Evolutionary conservation across 2,888 invertebrate genomes (phyloP), one percentile per base, ranked within the genome.

Genomic region (Carcina quercana): DNA sequence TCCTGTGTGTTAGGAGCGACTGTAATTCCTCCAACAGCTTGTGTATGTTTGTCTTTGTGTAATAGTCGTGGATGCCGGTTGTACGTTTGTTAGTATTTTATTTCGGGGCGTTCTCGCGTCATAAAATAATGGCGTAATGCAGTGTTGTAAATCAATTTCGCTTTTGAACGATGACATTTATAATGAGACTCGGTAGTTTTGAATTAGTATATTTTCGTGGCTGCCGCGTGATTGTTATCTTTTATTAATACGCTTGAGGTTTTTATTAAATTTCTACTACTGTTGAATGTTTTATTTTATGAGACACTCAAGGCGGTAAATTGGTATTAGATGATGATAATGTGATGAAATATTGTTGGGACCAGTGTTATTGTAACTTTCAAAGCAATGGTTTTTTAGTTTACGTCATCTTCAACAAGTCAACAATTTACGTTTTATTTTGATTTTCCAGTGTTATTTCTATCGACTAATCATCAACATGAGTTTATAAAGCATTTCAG

Each of bases 21-120:
- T 32, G 21, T 20, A 28, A 35, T 32, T 50, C n/a, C n/a, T 8
- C 7, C 5, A 32, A 27, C 26, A 15, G 22, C 46, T 36, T 38
- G 39, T 20, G 22, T 32, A 40, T 50, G 22, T 41, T 69, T 58
- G 72, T 50, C 42, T 49, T 47, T 53, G 59, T 60, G 73, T 82
- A 80, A 82, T 80, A 78, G 79, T 73, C 79, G 76, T 75, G 78
- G 73, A 79, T 76, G 75, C 74, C 79, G 70, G 79, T 70, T 78
- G 79, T 75, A 70, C 76, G 80, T 82, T 79, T 79, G 80, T 80
- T 76, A 76, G 78, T 79, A 80, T 82, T 80, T 80, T 82, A 82
- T 82, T 80, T 79, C 70, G 72, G 78, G 78, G 72, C 78, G 76
- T 75, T 79, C 76, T 74, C 75, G 78, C 73, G 73, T 78, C 78